These are phyloP conservation scores for Peucedramus taeniatus DNA, from an alignment of 2,113 vertebrate genomes.

Conservation along the genomic window DNA sequence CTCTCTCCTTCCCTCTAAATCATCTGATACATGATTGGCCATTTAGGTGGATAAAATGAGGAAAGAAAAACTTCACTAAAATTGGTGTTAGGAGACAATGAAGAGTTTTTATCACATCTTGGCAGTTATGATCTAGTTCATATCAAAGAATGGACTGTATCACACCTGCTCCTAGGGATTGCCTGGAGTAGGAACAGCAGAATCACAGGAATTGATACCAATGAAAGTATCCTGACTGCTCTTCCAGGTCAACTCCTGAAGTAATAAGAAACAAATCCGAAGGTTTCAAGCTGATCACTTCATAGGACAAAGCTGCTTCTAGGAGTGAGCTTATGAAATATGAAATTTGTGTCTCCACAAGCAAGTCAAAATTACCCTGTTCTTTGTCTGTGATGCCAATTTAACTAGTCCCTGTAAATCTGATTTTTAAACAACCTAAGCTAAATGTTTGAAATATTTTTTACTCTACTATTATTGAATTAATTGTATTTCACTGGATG, in stretches of 20 bases:
- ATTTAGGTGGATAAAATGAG: not conserved
- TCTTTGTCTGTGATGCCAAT: not conserved
- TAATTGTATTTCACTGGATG: not conserved
- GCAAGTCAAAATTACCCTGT: conserved; percentile 11
- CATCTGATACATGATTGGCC: not conserved
- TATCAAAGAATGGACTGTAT: not conserved
- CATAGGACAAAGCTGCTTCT: not conserved
- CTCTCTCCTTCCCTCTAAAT: no score
- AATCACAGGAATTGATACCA: not conserved
- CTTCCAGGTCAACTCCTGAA: not conserved
- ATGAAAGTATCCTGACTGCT: not conserved
- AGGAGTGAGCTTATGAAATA: not conserved
- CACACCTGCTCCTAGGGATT: not conserved
- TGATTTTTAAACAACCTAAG: not conserved
- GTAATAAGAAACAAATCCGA: not conserved
- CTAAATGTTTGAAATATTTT: not conserved
- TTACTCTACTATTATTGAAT: not conserved
- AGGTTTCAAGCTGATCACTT: not conserved
- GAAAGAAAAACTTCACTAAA: not conserved
- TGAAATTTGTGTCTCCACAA: not conserved
- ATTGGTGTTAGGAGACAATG: not conserved
- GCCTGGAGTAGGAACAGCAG: not conserved
- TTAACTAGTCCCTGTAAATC: not conserved
- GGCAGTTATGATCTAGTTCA: not conserved
- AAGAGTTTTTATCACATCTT: not conserved